Evolutionary conservation across 2,113 vertebrate genomes (phyloP).

Genomic region (Anser brachyrhynchus): DNA sequence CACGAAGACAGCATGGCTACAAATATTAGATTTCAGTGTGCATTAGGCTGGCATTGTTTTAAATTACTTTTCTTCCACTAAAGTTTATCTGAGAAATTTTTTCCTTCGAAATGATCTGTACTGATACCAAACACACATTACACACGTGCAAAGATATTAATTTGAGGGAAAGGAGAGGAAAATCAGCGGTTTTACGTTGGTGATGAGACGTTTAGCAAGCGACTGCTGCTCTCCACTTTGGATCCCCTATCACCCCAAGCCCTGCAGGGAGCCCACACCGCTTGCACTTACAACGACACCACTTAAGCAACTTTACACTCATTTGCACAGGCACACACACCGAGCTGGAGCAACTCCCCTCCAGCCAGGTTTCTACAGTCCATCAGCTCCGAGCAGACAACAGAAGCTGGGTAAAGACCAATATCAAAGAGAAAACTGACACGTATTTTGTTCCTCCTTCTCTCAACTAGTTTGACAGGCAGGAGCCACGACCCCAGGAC

Average conservation of each 20-base stretch:
- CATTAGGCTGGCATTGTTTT: background rate
- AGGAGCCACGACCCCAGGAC: background rate
- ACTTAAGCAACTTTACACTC: background rate
- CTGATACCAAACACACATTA: background rate
- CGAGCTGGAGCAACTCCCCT: background rate
- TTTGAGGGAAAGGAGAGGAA: background rate
- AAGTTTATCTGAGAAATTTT: background rate
- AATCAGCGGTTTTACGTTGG: background rate
- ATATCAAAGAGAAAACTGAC: background rate
- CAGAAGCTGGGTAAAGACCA: background rate
- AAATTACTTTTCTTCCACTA: background rate
- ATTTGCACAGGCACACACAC: background rate
- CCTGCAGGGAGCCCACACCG: background rate
- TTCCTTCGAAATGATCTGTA: background rate
- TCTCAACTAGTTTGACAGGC: background rate
- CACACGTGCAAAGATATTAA: background rate
- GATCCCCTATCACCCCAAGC: background rate
- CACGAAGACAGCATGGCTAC: background rate
- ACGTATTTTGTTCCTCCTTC: background rate
- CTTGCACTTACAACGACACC: background rate
- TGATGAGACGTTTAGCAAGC: background rate
- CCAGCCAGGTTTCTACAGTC: background rate
- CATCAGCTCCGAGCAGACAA: background rate
- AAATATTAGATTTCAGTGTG: background rate
- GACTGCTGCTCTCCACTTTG: background rate